phyloP scores from a whole-genome alignment of 2,888 invertebrate genomes.

The Drosophila vallismaia region DNA sequence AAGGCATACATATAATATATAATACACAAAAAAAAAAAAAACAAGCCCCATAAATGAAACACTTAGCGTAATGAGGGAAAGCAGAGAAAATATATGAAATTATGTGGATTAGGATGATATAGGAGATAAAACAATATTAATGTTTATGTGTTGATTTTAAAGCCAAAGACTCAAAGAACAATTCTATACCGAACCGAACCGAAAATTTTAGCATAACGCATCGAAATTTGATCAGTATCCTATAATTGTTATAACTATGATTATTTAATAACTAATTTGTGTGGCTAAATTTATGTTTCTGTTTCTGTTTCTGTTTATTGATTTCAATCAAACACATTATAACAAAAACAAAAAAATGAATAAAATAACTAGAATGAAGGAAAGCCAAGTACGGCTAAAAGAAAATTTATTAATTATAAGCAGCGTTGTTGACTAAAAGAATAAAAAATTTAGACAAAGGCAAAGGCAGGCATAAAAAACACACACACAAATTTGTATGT shows the following conservation, averaged over 20 bases:
- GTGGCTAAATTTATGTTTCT: slow-evolving; percentile 27
- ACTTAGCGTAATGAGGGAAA: slow-evolving; percentile 33
- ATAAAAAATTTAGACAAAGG: slow-evolving; percentile 13
- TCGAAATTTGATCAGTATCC: slow-evolving; percentile 53
- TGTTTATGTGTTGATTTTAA: slow-evolving; percentile 65
- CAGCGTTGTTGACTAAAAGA: slow-evolving; percentile 70
- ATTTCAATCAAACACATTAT: slow-evolving; percentile 12
- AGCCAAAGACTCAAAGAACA: slow-evolving; percentile 75
- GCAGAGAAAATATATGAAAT: slow-evolving; percentile 30
- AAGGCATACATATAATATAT: slow-evolving; percentile 41
- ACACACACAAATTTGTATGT: slow-evolving; percentile 55
- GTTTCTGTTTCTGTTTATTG: slow-evolving; percentile 4
- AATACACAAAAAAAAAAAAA: not conserved
- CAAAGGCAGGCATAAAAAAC: slow-evolving; percentile 14
- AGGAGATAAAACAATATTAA: slow-evolving; percentile 28
- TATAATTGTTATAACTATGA: slow-evolving; percentile 37
- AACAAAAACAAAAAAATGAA: slow-evolving; percentile 8
- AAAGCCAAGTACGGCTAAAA: slow-evolving; percentile 37
- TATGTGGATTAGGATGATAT: slow-evolving; percentile 15
- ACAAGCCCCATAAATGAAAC: slow-evolving; percentile 23
- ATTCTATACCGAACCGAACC: slow-evolving; percentile 21
- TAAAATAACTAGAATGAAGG: slow-evolving; percentile 19
- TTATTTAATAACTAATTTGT: slow-evolving; percentile 37
- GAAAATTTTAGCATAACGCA: slow-evolving; percentile 48
- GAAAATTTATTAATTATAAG: slow-evolving; percentile 65